Conservation (phyloP, 2,113 vertebrate species). For the Phrynocephalus versicolor region DNA sequence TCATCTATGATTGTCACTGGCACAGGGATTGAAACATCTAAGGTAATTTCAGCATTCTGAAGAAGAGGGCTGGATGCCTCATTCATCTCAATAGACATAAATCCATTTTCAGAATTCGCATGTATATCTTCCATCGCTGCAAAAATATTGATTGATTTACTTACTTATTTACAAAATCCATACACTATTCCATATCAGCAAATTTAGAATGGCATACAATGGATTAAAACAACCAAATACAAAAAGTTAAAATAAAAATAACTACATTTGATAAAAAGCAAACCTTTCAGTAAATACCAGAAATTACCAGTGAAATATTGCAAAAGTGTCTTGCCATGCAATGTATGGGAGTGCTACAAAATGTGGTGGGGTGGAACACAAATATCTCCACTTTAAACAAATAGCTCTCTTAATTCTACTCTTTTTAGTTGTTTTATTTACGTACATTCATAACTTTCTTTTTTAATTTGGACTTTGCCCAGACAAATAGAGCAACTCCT, state of each 20-base stretch:
- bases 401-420: neutral
- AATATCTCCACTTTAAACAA: neutral
- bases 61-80: constrained; percentile 13
- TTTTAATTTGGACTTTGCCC: neutral
- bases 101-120: constrained; percentile 50
- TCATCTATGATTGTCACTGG: constrained; percentile 93
- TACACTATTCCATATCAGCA: neutral
- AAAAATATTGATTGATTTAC: constrained; percentile 48
- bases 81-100: constrained; percentile 44
- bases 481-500: neutral
- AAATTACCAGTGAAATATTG: neutral
- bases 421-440: neutral
- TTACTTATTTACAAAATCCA: neutral
- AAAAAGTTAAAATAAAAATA: too few relatives aligned
- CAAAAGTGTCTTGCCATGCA: neutral
- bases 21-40: constrained; percentile 75
- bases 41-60: constrained; percentile 38
- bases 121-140: constrained; percentile 64
- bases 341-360: neutral
- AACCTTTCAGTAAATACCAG: too few relatives aligned
- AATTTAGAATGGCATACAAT: neutral
- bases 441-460: neutral
- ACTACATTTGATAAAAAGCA: constrained; percentile 24
- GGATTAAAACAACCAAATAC: constrained; percentile 22
- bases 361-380: too few relatives aligned